A percentile compares a stretch with the other conserved stretches of the same genome.
Conservation (phyloP, 2,113 vertebrate species). For the Orientallactaga bullata region DNA sequence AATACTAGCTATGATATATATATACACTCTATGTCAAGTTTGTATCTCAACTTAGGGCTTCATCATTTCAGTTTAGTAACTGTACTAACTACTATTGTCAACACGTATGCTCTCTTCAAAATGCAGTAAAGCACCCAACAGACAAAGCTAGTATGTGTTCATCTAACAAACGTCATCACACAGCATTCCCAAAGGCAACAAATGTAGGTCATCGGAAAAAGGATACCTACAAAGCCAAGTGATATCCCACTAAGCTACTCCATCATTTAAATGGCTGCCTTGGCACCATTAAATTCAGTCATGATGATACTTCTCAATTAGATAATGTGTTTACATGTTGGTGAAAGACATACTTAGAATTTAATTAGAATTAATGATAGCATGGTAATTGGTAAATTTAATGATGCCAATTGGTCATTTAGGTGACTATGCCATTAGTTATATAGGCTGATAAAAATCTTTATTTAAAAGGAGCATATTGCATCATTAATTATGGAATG, state of each 20-base stretch:
- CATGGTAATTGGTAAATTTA: conserved; percentile 65
- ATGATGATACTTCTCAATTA: conserved; percentile 62
- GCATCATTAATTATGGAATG: conserved; percentile 58
- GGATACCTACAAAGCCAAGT: conserved; percentile 43
- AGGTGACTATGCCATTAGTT: conserved; percentile 62
- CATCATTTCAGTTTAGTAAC: neutral
- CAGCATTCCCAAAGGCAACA: neutral
- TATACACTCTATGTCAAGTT: neutral
- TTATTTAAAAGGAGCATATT: conserved; percentile 60
- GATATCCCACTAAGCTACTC: conserved; percentile 33
- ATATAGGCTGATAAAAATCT: conserved; percentile 59
- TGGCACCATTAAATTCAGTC: conserved; percentile 61
- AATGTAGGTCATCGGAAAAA: neutral
- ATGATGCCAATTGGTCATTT: conserved; percentile 65
- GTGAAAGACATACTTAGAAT: conserved; percentile 56
- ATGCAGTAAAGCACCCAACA: neutral
- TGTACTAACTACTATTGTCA: neutral
- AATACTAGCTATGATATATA: neutral
- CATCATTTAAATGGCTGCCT: conserved; percentile 49
- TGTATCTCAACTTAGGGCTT: neutral
- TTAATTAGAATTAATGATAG: conserved; percentile 74
- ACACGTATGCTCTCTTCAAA: neutral
- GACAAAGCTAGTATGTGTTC: neutral
- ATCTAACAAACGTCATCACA: neutral
- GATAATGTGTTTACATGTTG: conserved; percentile 68